Conservation (phyloP, 1,140 invertebrate genomes). For the Drosophila micromelanica region DNA sequence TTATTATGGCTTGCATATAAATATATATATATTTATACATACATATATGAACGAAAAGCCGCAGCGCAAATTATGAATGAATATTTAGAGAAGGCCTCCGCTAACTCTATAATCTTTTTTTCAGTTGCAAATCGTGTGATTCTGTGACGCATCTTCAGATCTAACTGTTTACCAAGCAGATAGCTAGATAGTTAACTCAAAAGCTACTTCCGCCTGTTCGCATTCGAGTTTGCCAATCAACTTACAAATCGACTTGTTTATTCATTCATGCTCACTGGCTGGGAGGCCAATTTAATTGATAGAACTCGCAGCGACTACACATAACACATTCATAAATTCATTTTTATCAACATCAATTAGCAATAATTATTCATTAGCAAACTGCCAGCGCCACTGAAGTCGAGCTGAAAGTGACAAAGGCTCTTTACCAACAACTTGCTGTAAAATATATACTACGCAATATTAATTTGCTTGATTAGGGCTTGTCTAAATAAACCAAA, state of each 20-base stretch:
- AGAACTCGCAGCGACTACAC: constrained; percentile 37
- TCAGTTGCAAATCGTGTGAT: constrained; percentile 23
- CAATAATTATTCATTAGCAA: constrained; percentile 73
- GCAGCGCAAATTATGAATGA: constrained; percentile 58
- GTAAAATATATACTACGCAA: neutral
- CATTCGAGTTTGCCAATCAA: constrained; percentile 51
- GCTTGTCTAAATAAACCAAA: too few species aligned
- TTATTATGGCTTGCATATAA: constrained; percentile 17
- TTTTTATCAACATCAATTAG: constrained; percentile 80
- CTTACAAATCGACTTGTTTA: constrained; percentile 42
- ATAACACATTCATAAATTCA: constrained; percentile 72
- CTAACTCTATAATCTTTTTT: constrained; percentile 9
- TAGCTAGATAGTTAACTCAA: neutral
- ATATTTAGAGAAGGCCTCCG: constrained; percentile 30
- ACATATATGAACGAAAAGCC: constrained; percentile 21
- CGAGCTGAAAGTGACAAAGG: constrained; percentile 18
- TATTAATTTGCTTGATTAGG: constrained; percentile 5
- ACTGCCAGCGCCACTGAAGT: constrained; percentile 3
- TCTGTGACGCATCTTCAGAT: constrained; percentile 43
- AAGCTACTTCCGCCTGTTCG: constrained; percentile 35
- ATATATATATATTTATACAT: neutral
- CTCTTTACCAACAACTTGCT: constrained; percentile 21
- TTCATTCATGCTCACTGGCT: constrained; percentile 44
- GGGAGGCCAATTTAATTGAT: constrained; percentile 71
- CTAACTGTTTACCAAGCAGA: constrained; percentile 31